A percentile compares a stretch with the other conserved stretches of the same genome.
These are phyloP conservation scores for Lethenteron camtschaticum DNA, from an alignment of 2,113 vertebrate species.

Conservation along the genomic window DNA sequence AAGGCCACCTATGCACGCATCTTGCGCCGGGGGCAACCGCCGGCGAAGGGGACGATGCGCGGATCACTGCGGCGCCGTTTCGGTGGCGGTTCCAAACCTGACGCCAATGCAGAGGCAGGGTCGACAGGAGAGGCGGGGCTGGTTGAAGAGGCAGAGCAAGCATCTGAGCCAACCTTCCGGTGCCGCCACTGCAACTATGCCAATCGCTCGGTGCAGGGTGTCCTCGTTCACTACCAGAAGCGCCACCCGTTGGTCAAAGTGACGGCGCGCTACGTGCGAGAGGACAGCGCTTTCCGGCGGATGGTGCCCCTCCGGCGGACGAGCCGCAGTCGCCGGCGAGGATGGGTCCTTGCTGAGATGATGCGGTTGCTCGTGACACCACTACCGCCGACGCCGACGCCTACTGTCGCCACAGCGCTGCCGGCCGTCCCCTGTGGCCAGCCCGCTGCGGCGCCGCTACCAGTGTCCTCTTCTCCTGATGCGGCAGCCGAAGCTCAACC, in stretches of 20 bases:
- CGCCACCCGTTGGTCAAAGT: slow-evolving; percentile 94
- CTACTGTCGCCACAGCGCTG: not conserved
- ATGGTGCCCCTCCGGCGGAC: slow-evolving; percentile 30
- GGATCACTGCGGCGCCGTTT: slow-evolving; percentile 36
- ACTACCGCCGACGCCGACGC: not conserved
- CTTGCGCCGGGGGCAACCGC: slow-evolving; percentile 12
- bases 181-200: slow-evolving; percentile 97
- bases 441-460: not conserved
- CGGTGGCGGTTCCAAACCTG: slow-evolving; percentile 45
- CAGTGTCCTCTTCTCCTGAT: too few species aligned
- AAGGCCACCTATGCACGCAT: slow-evolving; percentile 97
- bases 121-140: slow-evolving; percentile 41
- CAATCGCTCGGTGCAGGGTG: slow-evolving; percentile 87
- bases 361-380: too few species aligned
- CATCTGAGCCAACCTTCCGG: slow-evolving; percentile 60
- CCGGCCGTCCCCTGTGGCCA: not conserved
- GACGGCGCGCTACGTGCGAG: slow-evolving; percentile 90
- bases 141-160: slow-evolving; percentile 24
- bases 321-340: slow-evolving; percentile 35
- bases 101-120: slow-evolving; percentile 27
- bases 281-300: slow-evolving; percentile 13
- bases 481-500: not conserved
- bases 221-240: slow-evolving; percentile 96
- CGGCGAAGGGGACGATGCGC: slow-evolving; percentile 30
- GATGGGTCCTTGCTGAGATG: slow-evolving; percentile 28